Conservation (phyloP, 30 jellyfish, hydroid and myxozoan species). For the Hydra vulgaris region DNA sequence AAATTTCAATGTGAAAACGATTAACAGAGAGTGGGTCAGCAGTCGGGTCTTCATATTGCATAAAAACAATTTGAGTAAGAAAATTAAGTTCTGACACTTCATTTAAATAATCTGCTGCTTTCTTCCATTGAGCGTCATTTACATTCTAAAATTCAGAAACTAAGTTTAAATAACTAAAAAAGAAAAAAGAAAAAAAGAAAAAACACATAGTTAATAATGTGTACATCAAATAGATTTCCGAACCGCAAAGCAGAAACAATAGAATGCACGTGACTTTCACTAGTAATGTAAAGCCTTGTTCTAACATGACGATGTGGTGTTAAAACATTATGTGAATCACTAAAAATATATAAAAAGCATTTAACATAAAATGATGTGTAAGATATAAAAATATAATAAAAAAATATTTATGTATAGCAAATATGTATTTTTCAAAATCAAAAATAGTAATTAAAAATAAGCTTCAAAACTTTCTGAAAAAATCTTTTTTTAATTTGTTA, state of each 20-base stretch:
- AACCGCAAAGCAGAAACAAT: conserved; percentile 69
- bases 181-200: neutral
- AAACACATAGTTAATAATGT: neutral
- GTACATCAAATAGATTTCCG: conserved; percentile 78
- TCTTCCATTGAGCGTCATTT: conserved; percentile 62
- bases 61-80: conserved; percentile 90
- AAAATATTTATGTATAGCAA: too few relatives aligned
- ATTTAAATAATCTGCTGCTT: conserved; percentile 55
- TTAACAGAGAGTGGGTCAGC: conserved; percentile 90
- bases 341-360: neutral
- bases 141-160: conserved; percentile 29
- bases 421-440: too few relatives aligned
- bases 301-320: conserved; percentile 97
- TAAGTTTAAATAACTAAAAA: neutral
- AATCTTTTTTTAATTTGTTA: too few relatives aligned
- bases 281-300: conserved; percentile 81
- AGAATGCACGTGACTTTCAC: conserved; percentile 92
- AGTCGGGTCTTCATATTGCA: conserved; percentile 98
- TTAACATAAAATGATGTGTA: neutral
- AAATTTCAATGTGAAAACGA: conserved; percentile 81
- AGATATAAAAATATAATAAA: too few relatives aligned
- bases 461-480: too few relatives aligned
- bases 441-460: too few relatives aligned
- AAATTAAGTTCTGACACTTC: conserved; percentile 71
- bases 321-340: conserved; percentile 70